Base-by-base conservation (phyloP, 2,888 invertebrate genomes). In the Eucriotettix oculatus region DNA sequence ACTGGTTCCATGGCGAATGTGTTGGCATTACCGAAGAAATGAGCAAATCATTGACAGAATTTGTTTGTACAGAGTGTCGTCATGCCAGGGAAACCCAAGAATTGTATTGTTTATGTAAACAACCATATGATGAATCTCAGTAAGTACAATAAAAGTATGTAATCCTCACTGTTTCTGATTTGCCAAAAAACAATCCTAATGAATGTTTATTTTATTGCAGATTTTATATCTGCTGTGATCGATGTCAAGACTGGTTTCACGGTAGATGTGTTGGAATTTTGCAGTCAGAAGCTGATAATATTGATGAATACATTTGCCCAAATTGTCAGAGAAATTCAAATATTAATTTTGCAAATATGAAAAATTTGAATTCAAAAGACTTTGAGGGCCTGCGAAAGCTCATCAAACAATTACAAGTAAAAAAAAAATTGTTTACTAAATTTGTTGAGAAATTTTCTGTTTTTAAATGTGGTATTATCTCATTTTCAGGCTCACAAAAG, bases 211-310 rank as follows among this genome's bases (percentile, higher is more conserved):
- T 62, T 65, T 60, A 60, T 75, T 78, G 52, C 72, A 93, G 93
- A 74, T 98, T 98, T 80, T 99, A 98, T 75, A 96, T 99, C 70
- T 97, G 96, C 72, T 99, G 99, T 74, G 99, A 99, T 77, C 86
- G 89, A 65, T 99, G 99, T 74, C 94, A 97, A 74, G 97, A 95
- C 75, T 99, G 99, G 99, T 98, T 96, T 78, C 98, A 98, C 74
- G 97, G 97, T 10, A 82, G 91, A 61, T 98, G 98, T 75, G 97
- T 98, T 54, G 97, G 97, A 52, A 91, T 95, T 69, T 75, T 93
- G 57, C 93, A 92, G 70, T 90, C 90, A 5, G 94, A 94, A 72
- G 96, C 94, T 29, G 92, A 95, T 71, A 88, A 88, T 68, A 92
- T 97, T 67, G 96, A 95, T 69, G 93, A 94, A 68, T 99, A 98